Evolutionary conservation across 2,113 vertebrate species (phyloP), one percentile per base, ranked within the genome.

Genomic region (Pogonocichla stellata): DNA sequence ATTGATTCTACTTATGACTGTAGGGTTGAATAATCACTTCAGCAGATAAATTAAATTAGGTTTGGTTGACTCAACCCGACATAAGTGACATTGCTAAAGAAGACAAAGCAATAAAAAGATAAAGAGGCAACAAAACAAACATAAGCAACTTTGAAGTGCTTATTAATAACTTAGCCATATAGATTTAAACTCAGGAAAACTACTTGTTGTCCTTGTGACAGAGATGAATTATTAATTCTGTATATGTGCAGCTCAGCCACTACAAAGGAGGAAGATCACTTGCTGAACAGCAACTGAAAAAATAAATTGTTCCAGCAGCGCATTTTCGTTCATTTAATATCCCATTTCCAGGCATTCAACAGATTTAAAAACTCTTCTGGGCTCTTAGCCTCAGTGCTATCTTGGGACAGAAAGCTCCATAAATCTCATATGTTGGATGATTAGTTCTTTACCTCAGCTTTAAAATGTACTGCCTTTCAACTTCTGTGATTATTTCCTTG

Each of bases 401-500:
- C 78, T 94, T 43, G 22, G 60, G 48, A 87, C 33, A 72, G 61
- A 53, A 79, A 74, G 20, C 33, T 71, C 43, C 51, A 85, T 84
- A 92, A 84, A 84, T 93, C 87, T 94, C 64, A 6, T 43, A 50
- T 34, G 67, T 36, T 83, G 72, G 34, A 84, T 78, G 80, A 91
- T 86, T 83, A 70, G 58, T 58, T 93, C 38, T 67, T 84, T 92
- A 74, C 26, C 48, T 71, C 36, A 57, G 53, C 79, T 90, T 77
- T 90, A 91, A 77, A 89, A 89, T 20, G 54, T 56, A 95, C 51
- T 87, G 70, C 53, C 61, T 87, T 94, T 72, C 90, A 72, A 90
- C 90, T 92, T 94, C 81, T 3, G 2, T 69, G 24, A 93, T 86
- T 95, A 94, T 94, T 92, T 96, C 48, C 81, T 85, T 82, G 85